Evolutionary conservation across 2,113 vertebrate genomes (phyloP), one percentile per base, ranked within the genome.

Genomic region (Stegastes partitus): DNA sequence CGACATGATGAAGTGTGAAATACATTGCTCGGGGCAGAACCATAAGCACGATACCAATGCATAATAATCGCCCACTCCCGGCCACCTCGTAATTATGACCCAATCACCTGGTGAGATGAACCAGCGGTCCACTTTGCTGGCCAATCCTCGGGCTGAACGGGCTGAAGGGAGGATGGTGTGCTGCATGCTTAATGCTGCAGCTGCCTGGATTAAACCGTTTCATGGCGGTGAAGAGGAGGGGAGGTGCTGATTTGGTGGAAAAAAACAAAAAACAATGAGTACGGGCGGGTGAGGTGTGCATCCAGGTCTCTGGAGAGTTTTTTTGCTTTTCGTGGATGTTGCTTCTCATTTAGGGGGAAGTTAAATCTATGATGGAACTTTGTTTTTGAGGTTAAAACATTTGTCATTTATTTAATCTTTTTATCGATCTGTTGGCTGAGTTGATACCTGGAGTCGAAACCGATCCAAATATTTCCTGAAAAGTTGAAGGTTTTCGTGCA

Each of bases 1-100:
- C 51, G 51, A 88, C 84, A 85, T 91, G 88, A 93, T 91, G 89
- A 90, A 89, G 88, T 89, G 91, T 93, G 92, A 93, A 93, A 93
- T 93, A 88, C 84, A 82, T 79, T 68, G 83, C 88, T 75, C 18
- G 37, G 79, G 88, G 71, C 84, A 70, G 85, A 90, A 86, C 76
- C 87, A 55, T 59, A 71, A 76, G 79, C 84, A 79, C 26, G 77
- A 88, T 79, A 83, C 78, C 92, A 87, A 90, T 93, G 90, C 87
- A 91, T 91, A 93, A 77, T 89, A 90, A 89, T 91, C 59, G 57
- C 79, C 73, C 81, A 85, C 80, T 87, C 76, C 84, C 74, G 83
- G 85, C 79, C 74, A 50, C 77, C 74, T 63, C 8, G 71, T 87
- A 89, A 91, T 92, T 87, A 89, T 87, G 78, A 72, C 51, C 87